Percentiles rank a stretch among this genome's conserved stretches.
Evolutionary conservation across 1,140 invertebrate species (phyloP).

Genomic region (fruit fly (Drosophila melanogaster)): DNA sequence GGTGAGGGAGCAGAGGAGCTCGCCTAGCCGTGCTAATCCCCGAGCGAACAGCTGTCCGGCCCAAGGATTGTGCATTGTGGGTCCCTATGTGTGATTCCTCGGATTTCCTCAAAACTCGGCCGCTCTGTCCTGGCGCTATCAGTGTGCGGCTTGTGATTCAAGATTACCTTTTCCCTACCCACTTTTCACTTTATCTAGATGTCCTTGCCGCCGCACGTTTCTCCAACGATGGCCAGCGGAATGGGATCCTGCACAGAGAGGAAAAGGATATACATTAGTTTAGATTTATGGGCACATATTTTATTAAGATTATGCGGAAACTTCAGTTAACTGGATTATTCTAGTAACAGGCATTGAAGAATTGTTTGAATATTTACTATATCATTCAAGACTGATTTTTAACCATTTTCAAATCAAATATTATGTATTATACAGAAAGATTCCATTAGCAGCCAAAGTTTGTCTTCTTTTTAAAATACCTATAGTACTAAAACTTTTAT

Average conservation of each 20-base stretch:
- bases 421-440: too few relatives aligned
- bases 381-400: too few relatives aligned
- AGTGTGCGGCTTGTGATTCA: constrained; percentile 56
- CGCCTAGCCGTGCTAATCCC: constrained; percentile 46
- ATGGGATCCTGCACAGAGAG: constrained; percentile 10
- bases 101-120: neutral
- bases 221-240: neutral
- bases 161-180: constrained; percentile 53
- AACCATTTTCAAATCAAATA: too few relatives aligned
- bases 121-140: constrained; percentile 51
- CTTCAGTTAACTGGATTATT: too few relatives aligned
- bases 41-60: constrained; percentile 58
- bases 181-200: constrained; percentile 61
- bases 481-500: too few relatives aligned
- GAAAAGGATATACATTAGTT: neutral
- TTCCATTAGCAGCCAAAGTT: too few relatives aligned
- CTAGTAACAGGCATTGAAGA: too few relatives aligned
- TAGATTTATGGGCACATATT: too few relatives aligned
- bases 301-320: too few relatives aligned
- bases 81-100: constrained; percentile 5
- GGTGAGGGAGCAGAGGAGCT: constrained; percentile 17
- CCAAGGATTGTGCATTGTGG: constrained; percentile 50
- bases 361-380: too few relatives aligned
- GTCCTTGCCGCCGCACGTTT: constrained; percentile 58
- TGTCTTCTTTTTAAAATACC: neutral